phyloP scores from a whole-genome alignment of 2,113 vertebrate species.

The Brachyistius frenatus region DNA sequence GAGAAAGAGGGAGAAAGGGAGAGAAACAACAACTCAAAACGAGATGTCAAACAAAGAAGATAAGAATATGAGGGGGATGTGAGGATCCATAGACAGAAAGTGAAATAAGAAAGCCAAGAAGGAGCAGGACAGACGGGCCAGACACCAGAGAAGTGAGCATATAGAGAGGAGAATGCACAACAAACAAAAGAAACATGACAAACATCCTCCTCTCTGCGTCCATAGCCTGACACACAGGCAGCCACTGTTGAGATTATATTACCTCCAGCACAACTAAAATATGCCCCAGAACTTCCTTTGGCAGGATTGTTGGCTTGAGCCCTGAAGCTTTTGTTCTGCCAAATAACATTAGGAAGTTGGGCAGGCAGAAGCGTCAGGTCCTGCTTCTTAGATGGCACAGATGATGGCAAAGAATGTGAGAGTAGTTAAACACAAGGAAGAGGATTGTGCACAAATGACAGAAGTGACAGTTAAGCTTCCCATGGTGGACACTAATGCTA shows the following conservation, averaged over 20 bases:
- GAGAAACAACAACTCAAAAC: slow-evolving; percentile 77
- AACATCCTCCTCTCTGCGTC: slow-evolving; percentile 70
- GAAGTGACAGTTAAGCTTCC: slow-evolving; percentile 61
- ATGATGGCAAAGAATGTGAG: slow-evolving; percentile 62
- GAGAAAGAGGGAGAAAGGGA: slow-evolving; percentile 22
- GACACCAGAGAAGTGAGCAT: slow-evolving; percentile 71
- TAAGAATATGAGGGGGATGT: slow-evolving; percentile 76
- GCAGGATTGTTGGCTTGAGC: slow-evolving; percentile 69
- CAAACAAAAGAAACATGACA: slow-evolving; percentile 82
- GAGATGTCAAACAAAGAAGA: slow-evolving; percentile 81
- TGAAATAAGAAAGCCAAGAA: slow-evolving; percentile 75
- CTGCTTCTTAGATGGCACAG: slow-evolving; percentile 70
- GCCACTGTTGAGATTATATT: slow-evolving; percentile 71
- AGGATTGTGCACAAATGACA: slow-evolving; percentile 59
- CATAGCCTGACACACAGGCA: slow-evolving; percentile 75
- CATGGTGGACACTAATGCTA: slow-evolving; percentile 62
- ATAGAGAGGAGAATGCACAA: slow-evolving; percentile 70
- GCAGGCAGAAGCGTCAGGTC: slow-evolving; percentile 76
- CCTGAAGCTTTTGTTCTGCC: slow-evolving; percentile 77
- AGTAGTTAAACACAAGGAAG: slow-evolving; percentile 67
- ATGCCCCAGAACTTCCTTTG: slow-evolving; percentile 72
- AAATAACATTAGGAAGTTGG: slow-evolving; percentile 78
- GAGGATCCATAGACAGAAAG: slow-evolving; percentile 75
- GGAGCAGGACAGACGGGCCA: slow-evolving; percentile 78
- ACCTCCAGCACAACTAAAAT: slow-evolving; percentile 74